These are phyloP conservation scores for Gallinago nigripennis DNA, from an alignment of 2,797 vertebrate species.

Conservation along the genomic window DNA sequence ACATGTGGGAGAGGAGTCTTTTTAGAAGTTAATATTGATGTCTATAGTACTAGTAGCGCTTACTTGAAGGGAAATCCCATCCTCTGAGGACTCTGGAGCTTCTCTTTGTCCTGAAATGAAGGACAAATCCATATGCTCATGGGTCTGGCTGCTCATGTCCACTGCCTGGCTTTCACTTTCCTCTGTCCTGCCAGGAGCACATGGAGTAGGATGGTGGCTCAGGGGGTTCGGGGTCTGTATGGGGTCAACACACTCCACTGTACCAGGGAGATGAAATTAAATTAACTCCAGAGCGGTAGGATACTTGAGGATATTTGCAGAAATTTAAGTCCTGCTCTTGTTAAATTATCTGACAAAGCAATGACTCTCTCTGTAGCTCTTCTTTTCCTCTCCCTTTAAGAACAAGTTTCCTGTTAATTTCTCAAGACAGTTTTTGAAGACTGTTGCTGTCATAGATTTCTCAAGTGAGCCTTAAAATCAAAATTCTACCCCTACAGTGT, in stretches of 20 bases:
- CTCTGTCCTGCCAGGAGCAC: not conserved
- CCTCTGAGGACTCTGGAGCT: not conserved
- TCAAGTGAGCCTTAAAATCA: not conserved
- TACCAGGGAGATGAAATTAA: not conserved
- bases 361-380: not conserved
- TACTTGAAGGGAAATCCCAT: not conserved
- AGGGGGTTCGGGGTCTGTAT: not conserved
- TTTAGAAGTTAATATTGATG: not conserved
- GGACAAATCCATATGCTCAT: accelerated
- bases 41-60: not conserved
- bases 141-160: not conserved
- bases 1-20: not conserved
- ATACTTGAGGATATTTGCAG: not conserved
- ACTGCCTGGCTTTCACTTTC: not conserved
- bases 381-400: not conserved
- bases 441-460: not conserved
- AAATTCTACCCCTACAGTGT: not conserved
- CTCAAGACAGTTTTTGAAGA: not conserved
- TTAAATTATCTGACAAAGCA: not conserved
- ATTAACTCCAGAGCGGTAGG: not conserved
- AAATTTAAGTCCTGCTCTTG: not conserved
- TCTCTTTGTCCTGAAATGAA: not conserved
- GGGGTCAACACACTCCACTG: not conserved
- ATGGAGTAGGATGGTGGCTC: not conserved
- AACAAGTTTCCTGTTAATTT: not conserved